phyloP scores from a whole-genome alignment of 2,113 vertebrate genomes.

The Plotosus lineatus region DNA sequence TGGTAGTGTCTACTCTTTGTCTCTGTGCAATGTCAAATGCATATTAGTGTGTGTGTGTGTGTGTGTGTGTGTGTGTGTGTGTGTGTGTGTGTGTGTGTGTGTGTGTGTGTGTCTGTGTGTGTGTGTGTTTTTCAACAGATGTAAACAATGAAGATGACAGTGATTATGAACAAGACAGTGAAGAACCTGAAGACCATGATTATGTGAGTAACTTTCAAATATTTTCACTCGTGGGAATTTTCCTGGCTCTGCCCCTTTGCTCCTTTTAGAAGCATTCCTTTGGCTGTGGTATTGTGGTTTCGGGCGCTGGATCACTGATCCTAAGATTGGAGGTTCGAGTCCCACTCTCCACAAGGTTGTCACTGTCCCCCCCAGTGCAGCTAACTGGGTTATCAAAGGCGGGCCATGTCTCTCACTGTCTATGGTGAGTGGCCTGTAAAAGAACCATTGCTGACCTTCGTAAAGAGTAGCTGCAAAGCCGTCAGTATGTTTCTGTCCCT shows the following conservation, averaged over 20 bases:
- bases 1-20: background rate
- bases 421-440: no score
- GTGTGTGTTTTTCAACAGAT: constrained; percentile 49
- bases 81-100: background rate
- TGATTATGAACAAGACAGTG: constrained; percentile 69
- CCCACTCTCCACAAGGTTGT: no score
- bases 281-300: no score
- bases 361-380: no score
- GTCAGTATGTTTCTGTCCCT: no score
- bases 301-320: no score
- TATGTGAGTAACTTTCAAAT: constrained; percentile 70
- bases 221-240: background rate
- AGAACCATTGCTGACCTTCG: no score
- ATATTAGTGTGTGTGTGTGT: background rate
- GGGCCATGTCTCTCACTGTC: no score
- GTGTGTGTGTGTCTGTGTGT: constrained; percentile 17
- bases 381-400: no score
- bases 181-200: constrained; percentile 68
- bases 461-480: no score
- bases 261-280: background rate
- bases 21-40: background rate
- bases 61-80: constrained; percentile 16
- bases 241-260: background rate
- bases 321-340: no score
- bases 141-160: constrained; percentile 73